Evolutionary conservation across 2,113 vertebrate species (phyloP), one percentile per base, ranked within the genome.

Genomic region (Heteronetta atricapilla): DNA sequence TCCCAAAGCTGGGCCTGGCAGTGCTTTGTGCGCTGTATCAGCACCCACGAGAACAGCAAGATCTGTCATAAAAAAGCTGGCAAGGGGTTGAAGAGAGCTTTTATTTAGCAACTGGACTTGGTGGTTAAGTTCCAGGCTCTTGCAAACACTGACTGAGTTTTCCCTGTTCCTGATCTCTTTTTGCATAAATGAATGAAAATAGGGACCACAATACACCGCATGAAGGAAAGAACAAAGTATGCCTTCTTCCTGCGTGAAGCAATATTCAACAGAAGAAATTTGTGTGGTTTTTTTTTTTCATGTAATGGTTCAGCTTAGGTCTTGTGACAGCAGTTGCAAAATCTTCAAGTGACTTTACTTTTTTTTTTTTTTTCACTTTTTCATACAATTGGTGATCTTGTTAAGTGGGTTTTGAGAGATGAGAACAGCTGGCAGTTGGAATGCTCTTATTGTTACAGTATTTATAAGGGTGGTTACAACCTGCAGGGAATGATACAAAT

Each of bases 21-120:
- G 25, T 53, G 29, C 7, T 53, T 56, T 22, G 18, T 25, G 40
- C 62, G 2, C 58, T 74, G 0, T 29, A 17, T 70, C 25, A 36
- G 50, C 33, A 6, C 36, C 38, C 9, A 14, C 10, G 2, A 58
- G 19, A 29, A 74, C 33, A 38, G 58, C 21, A 25, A 15, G 83
- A 22, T 63, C 7, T 0, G 1, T 29, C 13, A 0, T 63, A 31
- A 50, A 58, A 15, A 26, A 46, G 23, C 4, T 84, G 52, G 33
- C 60, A 38, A n/a, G 44, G 60, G 11, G 2, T 3, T 42, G 18
- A 64, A 66, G 25, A 52, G 48, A 22, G 26, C 42, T 82, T 73
- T 68, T 90, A 8, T 17, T 38, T 50, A 25, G 0, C 46, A 53
- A 36, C 25, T 75, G 31, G 66, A 42, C 48, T 72, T 66, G 13